Evolutionary conservation across 1,140 invertebrate species (phyloP).

Genomic region (Nasonia longicornis): DNA sequence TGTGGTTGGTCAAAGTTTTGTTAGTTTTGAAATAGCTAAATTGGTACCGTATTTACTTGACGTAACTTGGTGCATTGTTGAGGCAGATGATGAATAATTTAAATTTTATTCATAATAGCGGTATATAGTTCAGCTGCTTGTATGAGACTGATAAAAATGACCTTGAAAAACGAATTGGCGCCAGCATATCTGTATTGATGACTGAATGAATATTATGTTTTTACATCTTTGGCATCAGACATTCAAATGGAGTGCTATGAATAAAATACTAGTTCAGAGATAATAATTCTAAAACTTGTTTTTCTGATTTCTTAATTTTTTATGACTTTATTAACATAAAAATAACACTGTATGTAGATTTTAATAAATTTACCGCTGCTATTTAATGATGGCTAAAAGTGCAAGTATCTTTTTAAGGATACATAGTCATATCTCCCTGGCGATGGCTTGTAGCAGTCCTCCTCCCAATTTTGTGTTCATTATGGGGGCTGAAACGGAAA

Average conservation of each 20-base stretch:
- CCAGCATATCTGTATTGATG: background rate
- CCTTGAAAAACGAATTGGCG: background rate
- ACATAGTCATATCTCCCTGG: slow-evolving; percentile 76
- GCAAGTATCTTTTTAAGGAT: slow-evolving; percentile 60
- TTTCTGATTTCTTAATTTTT: too few relatives aligned
- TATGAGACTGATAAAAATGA: background rate
- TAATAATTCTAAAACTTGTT: too few relatives aligned
- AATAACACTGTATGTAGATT: too few relatives aligned
- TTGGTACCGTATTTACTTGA: too few relatives aligned
- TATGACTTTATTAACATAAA: too few relatives aligned
- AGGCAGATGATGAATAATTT: slow-evolving; percentile 28
- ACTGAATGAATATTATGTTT: background rate
- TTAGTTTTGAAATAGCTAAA: too few relatives aligned
- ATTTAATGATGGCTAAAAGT: too few relatives aligned
- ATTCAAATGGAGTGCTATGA: too few relatives aligned
- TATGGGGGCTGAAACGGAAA: slow-evolving; percentile 76
- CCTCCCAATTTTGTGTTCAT: slow-evolving; percentile 76
- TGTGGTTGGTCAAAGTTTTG: too few relatives aligned
- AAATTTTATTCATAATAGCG: background rate
- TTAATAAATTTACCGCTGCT: background rate
- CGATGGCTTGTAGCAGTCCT: slow-evolving; percentile 80
- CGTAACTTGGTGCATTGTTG: too few relatives aligned
- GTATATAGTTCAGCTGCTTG: background rate
- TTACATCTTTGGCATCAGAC: background rate
- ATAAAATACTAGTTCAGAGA: too few relatives aligned